A percentile compares a stretch with the other conserved stretches of the same genome.
phyloP scores from a whole-genome alignment of 2,113 vertebrate species.

The Pachyramphus minor region DNA sequence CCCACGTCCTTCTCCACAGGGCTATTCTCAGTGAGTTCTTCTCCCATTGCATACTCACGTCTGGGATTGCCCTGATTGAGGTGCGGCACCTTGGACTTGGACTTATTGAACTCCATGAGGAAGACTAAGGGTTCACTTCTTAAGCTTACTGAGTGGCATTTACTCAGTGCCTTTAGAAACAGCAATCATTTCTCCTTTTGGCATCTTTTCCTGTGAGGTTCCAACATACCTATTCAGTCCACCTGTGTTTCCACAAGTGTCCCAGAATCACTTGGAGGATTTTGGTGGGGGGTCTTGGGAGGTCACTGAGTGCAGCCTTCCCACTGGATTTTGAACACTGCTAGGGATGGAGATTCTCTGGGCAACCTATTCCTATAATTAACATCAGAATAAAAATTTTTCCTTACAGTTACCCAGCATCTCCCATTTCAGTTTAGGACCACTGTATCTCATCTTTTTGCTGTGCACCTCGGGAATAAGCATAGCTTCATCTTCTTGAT shows the following conservation, averaged over 20 bases:
- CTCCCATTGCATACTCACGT: background rate
- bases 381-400: background rate
- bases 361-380: background rate
- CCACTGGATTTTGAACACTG: background rate
- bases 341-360: background rate
- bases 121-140: background rate
- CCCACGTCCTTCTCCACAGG: rapidly evolving
- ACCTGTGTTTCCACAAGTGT: background rate
- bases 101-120: background rate
- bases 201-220: background rate
- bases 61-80: background rate
- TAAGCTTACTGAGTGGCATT: background rate
- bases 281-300: rapidly evolving
- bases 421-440: background rate
- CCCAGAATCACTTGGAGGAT: background rate
- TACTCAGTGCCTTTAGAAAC: background rate
- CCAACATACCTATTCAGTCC: background rate
- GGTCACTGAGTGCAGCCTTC: background rate
- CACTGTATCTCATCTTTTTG: background rate
- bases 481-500: background rate
- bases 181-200: background rate
- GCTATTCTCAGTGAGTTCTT: background rate
- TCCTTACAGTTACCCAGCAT: background rate
- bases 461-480: background rate
- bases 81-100: background rate